phyloP scores from a whole-genome alignment of 2,113 vertebrate species.

The Salvelinus namaycush region DNA sequence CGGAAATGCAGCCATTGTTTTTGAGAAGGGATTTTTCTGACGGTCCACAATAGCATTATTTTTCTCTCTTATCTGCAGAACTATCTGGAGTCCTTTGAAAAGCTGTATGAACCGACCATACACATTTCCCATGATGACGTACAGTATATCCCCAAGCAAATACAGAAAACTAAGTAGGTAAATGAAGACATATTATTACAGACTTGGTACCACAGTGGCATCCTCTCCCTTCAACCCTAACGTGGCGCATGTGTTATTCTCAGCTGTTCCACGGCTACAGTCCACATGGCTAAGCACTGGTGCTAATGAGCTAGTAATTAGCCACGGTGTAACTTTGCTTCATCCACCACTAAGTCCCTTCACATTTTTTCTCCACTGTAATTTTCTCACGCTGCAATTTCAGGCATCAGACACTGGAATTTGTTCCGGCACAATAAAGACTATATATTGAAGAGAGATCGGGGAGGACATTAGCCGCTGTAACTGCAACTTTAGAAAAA shows the following conservation, averaged over 20 bases:
- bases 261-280: conserved; percentile 71
- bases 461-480: conserved; percentile 44
- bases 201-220: conserved; percentile 35
- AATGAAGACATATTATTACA: conserved; percentile 60
- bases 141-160: background rate
- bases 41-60: background rate
- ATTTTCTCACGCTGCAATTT: conserved; percentile 71
- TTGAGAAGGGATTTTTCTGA: background rate
- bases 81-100: no score
- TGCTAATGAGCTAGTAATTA: conserved; percentile 76
- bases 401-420: conserved; percentile 67
- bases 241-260: conserved; percentile 73
- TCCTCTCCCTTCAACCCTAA: conserved; percentile 69
- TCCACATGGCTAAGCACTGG: conserved; percentile 70
- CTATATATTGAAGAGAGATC: conserved; percentile 62
- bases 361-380: conserved; percentile 54
- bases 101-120: background rate
- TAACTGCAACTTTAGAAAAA: conserved; percentile 51
- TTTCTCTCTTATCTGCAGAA: background rate
- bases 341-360: conserved; percentile 69
- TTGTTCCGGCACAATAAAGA: conserved; percentile 62
- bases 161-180: background rate
- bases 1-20: no score
- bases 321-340: conserved; percentile 66
- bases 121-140: background rate